phyloP scores from a whole-genome alignment of 1,140 invertebrate genomes.

The Ylistrum balloti region DNA sequence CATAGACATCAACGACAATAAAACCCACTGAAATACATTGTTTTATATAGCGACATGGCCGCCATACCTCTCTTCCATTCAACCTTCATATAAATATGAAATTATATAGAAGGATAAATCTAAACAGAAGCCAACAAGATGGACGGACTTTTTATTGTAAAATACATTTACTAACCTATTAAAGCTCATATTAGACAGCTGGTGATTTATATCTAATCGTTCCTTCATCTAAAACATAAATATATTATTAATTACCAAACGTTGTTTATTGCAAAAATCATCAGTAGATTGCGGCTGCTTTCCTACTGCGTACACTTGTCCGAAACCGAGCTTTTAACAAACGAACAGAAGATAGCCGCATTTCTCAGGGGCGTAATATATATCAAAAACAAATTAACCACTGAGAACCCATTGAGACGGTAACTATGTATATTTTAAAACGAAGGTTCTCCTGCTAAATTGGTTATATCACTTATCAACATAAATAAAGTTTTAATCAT shows the following conservation, averaged over 20 bases:
- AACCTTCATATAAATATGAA: too few species aligned
- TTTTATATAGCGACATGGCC: too few species aligned
- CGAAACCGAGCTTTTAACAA: neutral
- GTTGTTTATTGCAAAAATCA: neutral
- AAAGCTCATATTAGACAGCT: neutral
- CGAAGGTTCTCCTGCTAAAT: neutral
- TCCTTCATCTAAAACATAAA: neutral
- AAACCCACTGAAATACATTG: too few species aligned
- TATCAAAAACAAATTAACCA: neutral
- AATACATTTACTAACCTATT: neutral
- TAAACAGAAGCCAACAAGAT: neutral
- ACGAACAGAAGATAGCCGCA: neutral
- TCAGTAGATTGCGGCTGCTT: neutral
- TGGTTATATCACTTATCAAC: too few species aligned
- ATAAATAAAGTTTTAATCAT: too few species aligned
- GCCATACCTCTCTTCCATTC: too few species aligned
- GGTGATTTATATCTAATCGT: neutral
- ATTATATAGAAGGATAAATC: neutral
- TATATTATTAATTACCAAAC: constrained; percentile 8
- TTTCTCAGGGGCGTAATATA: neutral
- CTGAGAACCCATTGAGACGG: neutral
- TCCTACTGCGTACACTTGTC: neutral
- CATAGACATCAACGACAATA: too few species aligned
- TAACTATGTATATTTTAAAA: neutral
- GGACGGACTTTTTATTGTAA: neutral